Conservation (phyloP, 1,140 invertebrate genomes). For the Stegodyphus mimosarum region DNA sequence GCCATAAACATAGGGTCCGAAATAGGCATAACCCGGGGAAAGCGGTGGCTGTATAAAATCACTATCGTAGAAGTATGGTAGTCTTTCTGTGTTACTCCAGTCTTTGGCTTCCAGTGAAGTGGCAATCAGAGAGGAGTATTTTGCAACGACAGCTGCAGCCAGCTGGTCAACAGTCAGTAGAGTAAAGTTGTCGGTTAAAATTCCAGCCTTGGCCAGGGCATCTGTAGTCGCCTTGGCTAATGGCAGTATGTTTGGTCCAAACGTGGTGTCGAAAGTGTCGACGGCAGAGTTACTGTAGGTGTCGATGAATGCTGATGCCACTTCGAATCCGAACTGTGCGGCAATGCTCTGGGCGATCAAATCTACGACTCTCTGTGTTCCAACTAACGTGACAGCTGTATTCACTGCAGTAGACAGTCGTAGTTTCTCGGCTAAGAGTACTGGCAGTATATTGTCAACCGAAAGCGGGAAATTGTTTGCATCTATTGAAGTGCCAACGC, state of each 20-base stretch:
- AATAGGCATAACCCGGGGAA: conserved; percentile 5
- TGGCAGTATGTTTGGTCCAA: not conserved
- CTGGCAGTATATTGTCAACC: conserved; percentile 10
- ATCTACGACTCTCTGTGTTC: conserved; percentile 13
- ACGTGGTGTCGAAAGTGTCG: conserved; percentile 1
- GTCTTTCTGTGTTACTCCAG: conserved; percentile 12
- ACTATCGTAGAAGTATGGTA: conserved; percentile 5
- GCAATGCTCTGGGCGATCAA: conserved; percentile 28
- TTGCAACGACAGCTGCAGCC: conserved; percentile 19
- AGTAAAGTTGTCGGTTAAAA: conserved; percentile 13
- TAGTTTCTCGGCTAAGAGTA: conserved; percentile 24
- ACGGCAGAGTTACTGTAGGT: conserved; percentile 2
- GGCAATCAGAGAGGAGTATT: conserved; percentile 27
- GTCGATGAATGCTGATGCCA: conserved; percentile 2
- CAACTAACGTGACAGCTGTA: conserved; percentile 19
- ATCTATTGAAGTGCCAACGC: too few relatives aligned
- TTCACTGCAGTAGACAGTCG: conserved; percentile 17
- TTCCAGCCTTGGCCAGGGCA: conserved; percentile 18
- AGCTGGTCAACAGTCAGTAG: conserved; percentile 20
- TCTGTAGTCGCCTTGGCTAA: conserved; percentile 11
- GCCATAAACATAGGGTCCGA: too few relatives aligned
- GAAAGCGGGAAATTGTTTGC: not conserved
- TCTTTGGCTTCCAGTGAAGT: conserved; percentile 42
- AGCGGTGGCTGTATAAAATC: conserved; percentile 26
- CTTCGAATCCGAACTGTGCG: conserved; percentile 27